Evolutionary conservation across 2,113 vertebrate species (phyloP).

Genomic region (Cairina moschata): DNA sequence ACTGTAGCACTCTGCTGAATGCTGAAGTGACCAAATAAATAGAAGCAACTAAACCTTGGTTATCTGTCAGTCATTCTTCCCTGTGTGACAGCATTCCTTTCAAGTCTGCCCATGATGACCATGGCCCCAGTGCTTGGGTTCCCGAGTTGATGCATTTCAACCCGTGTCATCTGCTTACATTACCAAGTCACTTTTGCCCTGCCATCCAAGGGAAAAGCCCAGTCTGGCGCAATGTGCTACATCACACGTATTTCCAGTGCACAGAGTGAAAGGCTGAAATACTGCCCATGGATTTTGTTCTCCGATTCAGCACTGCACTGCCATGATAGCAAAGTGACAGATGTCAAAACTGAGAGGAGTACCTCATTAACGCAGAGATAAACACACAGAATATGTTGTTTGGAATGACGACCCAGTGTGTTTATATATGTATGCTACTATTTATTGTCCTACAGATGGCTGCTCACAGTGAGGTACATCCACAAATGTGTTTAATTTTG

Average conservation of each 20-base stretch:
- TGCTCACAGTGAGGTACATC: constrained; percentile 24
- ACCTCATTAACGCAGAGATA: constrained; percentile 54
- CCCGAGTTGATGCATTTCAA: neutral
- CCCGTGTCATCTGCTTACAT: neutral
- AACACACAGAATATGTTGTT: constrained; percentile 56
- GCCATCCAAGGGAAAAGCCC: neutral
- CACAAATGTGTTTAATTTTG: constrained; percentile 51
- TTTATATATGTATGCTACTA: constrained; percentile 39
- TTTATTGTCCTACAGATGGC: constrained; percentile 21
- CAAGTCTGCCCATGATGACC: neutral
- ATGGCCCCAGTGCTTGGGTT: neutral
- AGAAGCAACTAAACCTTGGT: neutral
- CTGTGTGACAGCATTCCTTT: neutral
- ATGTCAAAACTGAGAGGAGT: constrained; percentile 40
- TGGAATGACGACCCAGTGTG: constrained; percentile 35
- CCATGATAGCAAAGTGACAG: neutral
- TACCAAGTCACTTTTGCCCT: neutral
- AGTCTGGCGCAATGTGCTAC: neutral
- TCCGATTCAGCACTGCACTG: neutral
- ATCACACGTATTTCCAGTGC: neutral
- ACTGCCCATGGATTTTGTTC: constrained; percentile 10
- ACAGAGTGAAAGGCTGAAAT: neutral
- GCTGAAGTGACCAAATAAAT: constrained; percentile 27
- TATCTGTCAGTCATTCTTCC: constrained; percentile 7
- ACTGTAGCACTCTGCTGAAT: constrained; percentile 5